A percentile compares a stretch with the other conserved stretches of the same genome.
Conservation (phyloP, 2,888 invertebrate genomes). For the Tipula vernalis region DNA sequence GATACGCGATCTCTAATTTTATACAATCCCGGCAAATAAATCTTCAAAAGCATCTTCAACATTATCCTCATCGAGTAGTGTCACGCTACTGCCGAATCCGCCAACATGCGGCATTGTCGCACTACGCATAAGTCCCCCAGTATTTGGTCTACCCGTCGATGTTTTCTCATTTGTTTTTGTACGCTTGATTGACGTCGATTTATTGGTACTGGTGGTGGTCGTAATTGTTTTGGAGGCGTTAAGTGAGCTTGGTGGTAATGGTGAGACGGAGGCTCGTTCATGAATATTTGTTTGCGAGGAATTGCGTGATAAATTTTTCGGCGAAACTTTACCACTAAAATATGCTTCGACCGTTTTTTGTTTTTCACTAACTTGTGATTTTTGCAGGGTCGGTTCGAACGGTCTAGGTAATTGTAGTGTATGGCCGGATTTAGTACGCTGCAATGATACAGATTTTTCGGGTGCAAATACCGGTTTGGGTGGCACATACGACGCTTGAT, state of each 20-base stretch:
- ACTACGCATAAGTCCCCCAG: conserved; percentile 51
- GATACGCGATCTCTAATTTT: conserved; percentile 30
- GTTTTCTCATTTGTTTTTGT: conserved; percentile 40
- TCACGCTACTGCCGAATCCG: conserved; percentile 37
- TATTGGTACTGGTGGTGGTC: conserved; percentile 18
- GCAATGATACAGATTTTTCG: conserved; percentile 22
- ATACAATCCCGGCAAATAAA: conserved; percentile 37
- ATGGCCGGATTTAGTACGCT: conserved; percentile 61
- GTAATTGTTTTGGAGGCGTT: conserved; percentile 23
- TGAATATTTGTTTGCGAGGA: conserved; percentile 22
- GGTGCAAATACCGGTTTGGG: conserved; percentile 18
- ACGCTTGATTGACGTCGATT: conserved; percentile 33
- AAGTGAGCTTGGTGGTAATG: background rate
- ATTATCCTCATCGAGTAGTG: conserved; percentile 62
- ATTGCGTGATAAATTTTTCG: conserved; percentile 25
- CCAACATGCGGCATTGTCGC: conserved; percentile 63
- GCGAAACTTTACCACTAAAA: conserved; percentile 42
- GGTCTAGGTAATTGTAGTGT: conserved; percentile 62
- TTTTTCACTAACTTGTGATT: conserved; percentile 54
- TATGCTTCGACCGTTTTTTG: conserved; percentile 62
- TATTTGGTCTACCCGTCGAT: conserved; percentile 34
- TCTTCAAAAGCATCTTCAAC: conserved; percentile 82
- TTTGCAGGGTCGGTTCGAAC: conserved; percentile 64
- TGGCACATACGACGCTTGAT: conserved; percentile 28
- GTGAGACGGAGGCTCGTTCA: background rate